These are phyloP conservation scores for Thunnus albacares DNA, from an alignment of 2,797 vertebrate genomes.

Conservation along the genomic window DNA sequence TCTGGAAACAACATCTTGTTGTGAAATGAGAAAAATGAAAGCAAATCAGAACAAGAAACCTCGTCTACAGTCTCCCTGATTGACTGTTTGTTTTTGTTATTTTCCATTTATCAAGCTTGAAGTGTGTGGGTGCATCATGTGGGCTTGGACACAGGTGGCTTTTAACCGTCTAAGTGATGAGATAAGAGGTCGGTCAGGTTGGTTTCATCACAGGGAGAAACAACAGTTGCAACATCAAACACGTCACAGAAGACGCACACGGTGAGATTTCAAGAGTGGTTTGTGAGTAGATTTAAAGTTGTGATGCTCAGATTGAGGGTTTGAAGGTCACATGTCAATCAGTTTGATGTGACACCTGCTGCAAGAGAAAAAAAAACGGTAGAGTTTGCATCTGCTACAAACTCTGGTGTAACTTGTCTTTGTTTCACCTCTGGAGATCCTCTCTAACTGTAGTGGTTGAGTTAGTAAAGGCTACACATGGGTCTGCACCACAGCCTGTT, in stretches of 20 bases:
- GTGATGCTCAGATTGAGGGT: background rate
- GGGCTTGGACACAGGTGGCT: constrained; percentile 38
- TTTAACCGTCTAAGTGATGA: constrained; percentile 26
- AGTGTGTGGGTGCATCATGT: constrained; percentile 6
- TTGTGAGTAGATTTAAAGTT: background rate
- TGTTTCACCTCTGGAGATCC: constrained; percentile 33
- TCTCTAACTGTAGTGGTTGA: constrained; percentile 22
- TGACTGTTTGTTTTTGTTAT: constrained; percentile 1
- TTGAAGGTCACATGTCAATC: constrained; percentile 24
- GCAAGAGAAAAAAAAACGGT: background rate
- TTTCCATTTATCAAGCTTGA: constrained; percentile 27
- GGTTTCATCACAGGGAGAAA: constrained; percentile 20
- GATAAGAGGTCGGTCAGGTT: background rate
- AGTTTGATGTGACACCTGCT: constrained; percentile 46
- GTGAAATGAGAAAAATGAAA: constrained; percentile 9
- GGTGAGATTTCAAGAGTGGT: background rate
- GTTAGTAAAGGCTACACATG: background rate
- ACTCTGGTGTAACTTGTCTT: background rate
- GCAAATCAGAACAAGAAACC: constrained; percentile 6
- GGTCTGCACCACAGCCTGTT: constrained; percentile 19
- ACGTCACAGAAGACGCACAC: background rate
- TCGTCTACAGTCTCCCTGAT: constrained; percentile 5
- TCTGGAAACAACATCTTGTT: constrained; percentile 4
- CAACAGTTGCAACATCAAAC: constrained; percentile 32
- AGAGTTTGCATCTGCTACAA: background rate